Evolutionary conservation across 2,797 vertebrate genomes (phyloP).

Genomic region (Mareca penelope): DNA sequence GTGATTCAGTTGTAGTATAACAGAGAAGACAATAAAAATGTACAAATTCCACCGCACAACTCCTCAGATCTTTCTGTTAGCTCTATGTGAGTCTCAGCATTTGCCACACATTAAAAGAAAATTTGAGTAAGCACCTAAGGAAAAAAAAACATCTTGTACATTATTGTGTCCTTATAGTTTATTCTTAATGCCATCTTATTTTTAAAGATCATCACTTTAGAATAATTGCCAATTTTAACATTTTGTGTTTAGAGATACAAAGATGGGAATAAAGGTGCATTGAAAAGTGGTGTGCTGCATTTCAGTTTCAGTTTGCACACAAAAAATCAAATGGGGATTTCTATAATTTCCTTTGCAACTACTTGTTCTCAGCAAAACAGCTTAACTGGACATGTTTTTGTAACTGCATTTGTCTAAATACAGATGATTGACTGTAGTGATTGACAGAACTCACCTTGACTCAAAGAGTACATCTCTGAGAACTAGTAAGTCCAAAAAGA

Average conservation of each 20-base stretch:
- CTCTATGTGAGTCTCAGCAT: background rate
- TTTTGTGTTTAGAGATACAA: background rate
- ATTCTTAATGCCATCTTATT: background rate
- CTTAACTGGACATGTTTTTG: background rate
- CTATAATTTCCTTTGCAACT: background rate
- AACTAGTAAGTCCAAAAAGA: background rate
- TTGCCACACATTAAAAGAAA: background rate
- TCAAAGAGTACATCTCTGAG: background rate
- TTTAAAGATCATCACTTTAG: background rate
- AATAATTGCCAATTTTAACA: background rate
- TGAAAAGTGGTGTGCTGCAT: background rate
- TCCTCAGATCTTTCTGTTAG: background rate
- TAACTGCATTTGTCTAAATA: background rate
- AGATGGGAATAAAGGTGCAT: background rate
- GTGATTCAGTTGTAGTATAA: fast-evolving
- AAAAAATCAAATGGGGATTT: background rate
- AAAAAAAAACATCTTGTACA: background rate
- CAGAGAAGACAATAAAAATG: background rate
- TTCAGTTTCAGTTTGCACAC: background rate
- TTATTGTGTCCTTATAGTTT: background rate
- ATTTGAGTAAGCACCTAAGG: background rate
- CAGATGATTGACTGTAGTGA: background rate
- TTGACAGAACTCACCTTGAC: background rate
- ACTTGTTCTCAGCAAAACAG: background rate
- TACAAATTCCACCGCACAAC: background rate